These are phyloP conservation scores for Crotophaga sulcirostris DNA, from an alignment of 2,113 vertebrate genomes.

Conservation along the genomic window DNA sequence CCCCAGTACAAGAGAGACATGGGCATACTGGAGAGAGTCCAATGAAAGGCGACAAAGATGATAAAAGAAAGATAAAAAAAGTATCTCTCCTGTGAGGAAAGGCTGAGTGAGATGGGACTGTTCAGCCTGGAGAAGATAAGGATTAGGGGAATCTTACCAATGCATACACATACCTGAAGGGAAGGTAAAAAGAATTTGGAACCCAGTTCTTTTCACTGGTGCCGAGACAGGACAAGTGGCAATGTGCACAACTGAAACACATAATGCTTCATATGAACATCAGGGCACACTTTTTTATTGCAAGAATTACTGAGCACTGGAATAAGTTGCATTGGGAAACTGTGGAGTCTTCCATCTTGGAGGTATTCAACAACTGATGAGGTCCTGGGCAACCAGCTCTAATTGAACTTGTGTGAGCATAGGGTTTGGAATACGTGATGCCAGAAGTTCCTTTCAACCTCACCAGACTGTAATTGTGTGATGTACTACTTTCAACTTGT, in stretches of 20 bases:
- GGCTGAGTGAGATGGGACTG: not conserved
- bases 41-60: not conserved
- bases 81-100: not conserved
- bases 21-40: not conserved
- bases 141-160: not conserved
- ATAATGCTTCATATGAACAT: not conserved
- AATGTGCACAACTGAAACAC: not conserved
- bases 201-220: not conserved
- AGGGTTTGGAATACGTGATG: not conserved
- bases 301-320: not conserved
- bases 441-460: not conserved
- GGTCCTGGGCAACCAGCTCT: not conserved
- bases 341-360: not conserved
- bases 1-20: not conserved
- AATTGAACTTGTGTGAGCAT: not conserved
- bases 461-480: not conserved
- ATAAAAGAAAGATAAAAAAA: not conserved
- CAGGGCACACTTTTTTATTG: not conserved
- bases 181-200: not conserved
- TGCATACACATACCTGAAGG: not conserved
- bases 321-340: not conserved
- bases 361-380: not conserved
- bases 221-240: not conserved
- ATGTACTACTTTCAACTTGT: not conserved
- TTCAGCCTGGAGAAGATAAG: not conserved